Base-by-base conservation (phyloP, 2,113 vertebrate species). In the Corythaeola cristata region DNA sequence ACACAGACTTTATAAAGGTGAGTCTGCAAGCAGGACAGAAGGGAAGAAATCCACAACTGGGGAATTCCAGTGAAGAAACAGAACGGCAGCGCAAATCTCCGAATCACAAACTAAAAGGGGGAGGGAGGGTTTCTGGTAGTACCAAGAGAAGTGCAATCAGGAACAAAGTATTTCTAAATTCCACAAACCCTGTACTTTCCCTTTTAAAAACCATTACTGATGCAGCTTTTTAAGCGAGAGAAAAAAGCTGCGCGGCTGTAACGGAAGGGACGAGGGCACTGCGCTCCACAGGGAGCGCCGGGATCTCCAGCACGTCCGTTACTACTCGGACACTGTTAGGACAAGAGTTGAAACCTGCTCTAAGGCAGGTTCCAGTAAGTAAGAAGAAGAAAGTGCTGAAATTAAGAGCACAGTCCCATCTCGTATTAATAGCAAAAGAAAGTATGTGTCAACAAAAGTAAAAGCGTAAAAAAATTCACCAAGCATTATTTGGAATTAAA, bases 61-160 rank as follows among this genome's bases (percentile, higher is more conserved):
- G 10, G 33, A 45, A 45, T 12, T 39, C 52, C 67, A 47, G 20
- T 5, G 15, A 53, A 41, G 30, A 41, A 44, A 4, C 1, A 16
- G n/a, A 45, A 18, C 0, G 11, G 22, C 37, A 0, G 3, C 4
- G 33, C 8, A 39, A 56, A 41, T 9, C 68, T 44, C 53, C 17
- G 37, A 6, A 4, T 4, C 19, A 10, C 15, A 11, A 2, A 1
- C 3, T 14, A 2, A 37, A n/a, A 5, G 2, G 0, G 11, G 0
- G 11, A 55, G 64, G 47, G 50, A 63, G 55, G 55, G 47, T 11
- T 23, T 2, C 41, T 33, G 59, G 17, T 37, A 27, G 53, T 9
- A 19, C 21, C 0, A 2, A 64, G 81, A 59, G 39, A 28, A 72
- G 30, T 3, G 26, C 27, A 26, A 47, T 2, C 60, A 50, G 44